Percentiles rank a stretch among this genome's conserved stretches.
These are phyloP conservation scores for Xerus rutilus DNA, from an alignment of 2,797 vertebrate genomes.

Conservation along the genomic window DNA sequence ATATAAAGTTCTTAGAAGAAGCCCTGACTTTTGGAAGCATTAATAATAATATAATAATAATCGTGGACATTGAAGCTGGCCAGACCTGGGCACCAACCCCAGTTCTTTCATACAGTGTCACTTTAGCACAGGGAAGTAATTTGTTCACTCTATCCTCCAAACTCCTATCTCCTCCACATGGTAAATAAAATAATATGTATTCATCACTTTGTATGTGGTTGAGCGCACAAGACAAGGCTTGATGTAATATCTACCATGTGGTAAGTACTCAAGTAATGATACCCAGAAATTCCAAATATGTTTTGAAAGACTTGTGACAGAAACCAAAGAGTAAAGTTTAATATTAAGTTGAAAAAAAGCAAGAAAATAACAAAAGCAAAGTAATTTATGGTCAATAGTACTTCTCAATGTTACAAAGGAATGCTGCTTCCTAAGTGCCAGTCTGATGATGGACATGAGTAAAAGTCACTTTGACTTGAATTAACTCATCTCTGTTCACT, in stretches of 20 bases:
- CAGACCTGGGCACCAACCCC: neutral
- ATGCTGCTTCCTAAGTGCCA: neutral
- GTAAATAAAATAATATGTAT: neutral
- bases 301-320: neutral
- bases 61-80: neutral
- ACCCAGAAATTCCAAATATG: neutral
- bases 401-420: neutral
- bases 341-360: neutral
- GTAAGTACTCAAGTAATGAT: neutral
- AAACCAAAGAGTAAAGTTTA: constrained; percentile 23
- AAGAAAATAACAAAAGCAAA: neutral
- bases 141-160: neutral
- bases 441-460: neutral
- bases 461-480: constrained; percentile 38
- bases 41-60: neutral
- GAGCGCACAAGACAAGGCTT: neutral
- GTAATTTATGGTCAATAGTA: neutral
- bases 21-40: neutral
- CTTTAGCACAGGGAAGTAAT: neutral
- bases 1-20: neutral
- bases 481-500: neutral
- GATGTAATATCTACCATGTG: neutral
- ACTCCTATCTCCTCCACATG: neutral
- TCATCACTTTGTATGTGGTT: neutral
- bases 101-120: neutral